Conservation (phyloP, 2,113 vertebrate species). For the Neogale vison region DNA sequence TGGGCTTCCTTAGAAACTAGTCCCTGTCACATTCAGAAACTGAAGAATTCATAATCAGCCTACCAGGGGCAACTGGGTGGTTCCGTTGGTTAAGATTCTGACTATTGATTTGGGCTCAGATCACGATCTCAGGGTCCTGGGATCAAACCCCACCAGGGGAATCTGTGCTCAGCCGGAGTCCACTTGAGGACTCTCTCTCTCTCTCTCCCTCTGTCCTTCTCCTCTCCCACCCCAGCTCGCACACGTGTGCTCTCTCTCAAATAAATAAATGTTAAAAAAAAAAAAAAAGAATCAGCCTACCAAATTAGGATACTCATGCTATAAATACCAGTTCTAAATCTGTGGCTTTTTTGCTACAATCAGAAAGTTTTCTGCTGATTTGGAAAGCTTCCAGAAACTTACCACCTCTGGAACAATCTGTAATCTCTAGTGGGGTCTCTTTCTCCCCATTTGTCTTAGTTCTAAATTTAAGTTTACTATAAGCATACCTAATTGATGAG, state of each 20-base stretch:
- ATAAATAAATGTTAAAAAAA: not conserved
- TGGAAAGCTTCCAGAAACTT: not conserved
- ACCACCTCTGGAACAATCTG: not conserved
- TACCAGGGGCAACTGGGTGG: not conserved
- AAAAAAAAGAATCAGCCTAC: not conserved
- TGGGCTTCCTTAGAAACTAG: not conserved
- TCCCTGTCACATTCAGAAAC: not conserved
- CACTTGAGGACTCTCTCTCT: not conserved
- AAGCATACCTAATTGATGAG: not conserved
- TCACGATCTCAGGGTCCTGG: not conserved
- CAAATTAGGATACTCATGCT: not conserved
- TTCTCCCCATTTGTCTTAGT: not conserved
- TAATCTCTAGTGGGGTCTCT: not conserved
- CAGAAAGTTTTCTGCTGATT: not conserved
- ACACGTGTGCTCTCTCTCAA: not conserved
- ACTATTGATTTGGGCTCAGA: not conserved
- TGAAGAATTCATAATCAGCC: not conserved
- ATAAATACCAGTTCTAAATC: not conserved
- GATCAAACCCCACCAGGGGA: accelerated
- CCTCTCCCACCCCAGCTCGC: not conserved
- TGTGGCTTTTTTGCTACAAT: not conserved
- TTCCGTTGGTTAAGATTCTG: not conserved
- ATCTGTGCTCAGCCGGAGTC: not conserved
- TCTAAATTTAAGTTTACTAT: not conserved
- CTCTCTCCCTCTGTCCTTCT: not conserved